A percentile compares a stretch with the other conserved stretches of the same genome.
These are phyloP conservation scores for Gorsachius goisagi DNA, from an alignment of 2,113 vertebrate species.

Conservation along the genomic window DNA sequence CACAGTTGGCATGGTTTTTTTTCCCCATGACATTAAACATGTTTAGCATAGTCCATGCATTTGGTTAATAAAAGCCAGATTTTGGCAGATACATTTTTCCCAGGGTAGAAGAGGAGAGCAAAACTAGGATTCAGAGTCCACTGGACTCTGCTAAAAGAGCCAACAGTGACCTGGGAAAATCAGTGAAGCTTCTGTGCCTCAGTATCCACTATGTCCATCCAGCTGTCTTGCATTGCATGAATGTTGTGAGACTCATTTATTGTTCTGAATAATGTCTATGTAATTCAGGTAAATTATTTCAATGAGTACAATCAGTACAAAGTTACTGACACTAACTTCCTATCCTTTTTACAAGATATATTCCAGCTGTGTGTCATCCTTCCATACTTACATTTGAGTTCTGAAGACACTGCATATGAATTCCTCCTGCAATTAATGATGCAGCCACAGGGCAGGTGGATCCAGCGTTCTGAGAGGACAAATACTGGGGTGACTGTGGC, in stretches of 20 bases:
- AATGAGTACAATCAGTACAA: too few relatives aligned
- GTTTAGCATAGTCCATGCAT: not conserved
- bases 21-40: not conserved
- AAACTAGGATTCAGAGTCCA: not conserved
- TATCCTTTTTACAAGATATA: not conserved
- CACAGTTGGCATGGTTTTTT: fast-evolving
- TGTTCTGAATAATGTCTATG: not conserved
- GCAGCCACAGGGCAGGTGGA: slow-evolving; percentile 95
- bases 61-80: not conserved
- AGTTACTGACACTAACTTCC: not conserved
- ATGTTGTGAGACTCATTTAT: not conserved
- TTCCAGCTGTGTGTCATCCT: not conserved
- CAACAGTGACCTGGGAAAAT: not conserved
- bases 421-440: slow-evolving; percentile 89
- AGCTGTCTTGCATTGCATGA: fast-evolving
- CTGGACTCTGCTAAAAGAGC: not conserved
- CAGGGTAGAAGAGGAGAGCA: not conserved
- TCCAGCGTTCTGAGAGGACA: slow-evolving; percentile 90
- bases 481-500: slow-evolving; percentile 87
- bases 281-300: not conserved
- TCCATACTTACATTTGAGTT: slow-evolving; percentile 69
- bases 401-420: slow-evolving; percentile 22
- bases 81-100: not conserved
- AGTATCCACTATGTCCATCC: not conserved
- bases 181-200: not conserved